Conservation (phyloP, 2,888 invertebrate genomes). For the Panopea generosa region DNA sequence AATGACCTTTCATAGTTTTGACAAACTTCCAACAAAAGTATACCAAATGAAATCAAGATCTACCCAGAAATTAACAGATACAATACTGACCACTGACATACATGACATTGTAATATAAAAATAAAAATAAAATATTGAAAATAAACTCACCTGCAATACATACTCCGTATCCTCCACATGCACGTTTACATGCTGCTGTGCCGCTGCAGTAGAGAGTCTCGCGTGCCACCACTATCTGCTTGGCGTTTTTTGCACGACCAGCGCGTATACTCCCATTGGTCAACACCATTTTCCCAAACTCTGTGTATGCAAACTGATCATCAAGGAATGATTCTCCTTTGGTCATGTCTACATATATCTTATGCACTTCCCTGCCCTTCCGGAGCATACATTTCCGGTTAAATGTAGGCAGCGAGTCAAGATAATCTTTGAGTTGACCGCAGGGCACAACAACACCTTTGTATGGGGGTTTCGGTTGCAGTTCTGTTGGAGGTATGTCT, state of each 20-base stretch:
- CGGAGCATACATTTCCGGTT: conserved; percentile 78
- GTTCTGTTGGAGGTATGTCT: background rate
- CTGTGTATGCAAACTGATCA: conserved; percentile 78
- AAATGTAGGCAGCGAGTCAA: conserved; percentile 75
- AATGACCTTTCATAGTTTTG: no score
- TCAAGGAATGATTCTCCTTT: conserved; percentile 79
- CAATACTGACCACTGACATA: no score
- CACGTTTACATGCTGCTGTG: conserved; percentile 76
- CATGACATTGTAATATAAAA: no score
- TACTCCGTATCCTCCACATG: conserved; percentile 77
- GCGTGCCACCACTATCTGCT: conserved; percentile 80
- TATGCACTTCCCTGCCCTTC: conserved; percentile 79
- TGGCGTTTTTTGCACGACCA: conserved; percentile 79
- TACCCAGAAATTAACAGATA: no score
- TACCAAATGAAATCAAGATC: no score
- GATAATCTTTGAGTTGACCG: conserved; percentile 73
- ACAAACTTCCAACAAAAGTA: no score
- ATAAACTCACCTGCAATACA: conserved; percentile 76
- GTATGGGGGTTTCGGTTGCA: conserved; percentile 63
- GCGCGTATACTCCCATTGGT: conserved; percentile 78
- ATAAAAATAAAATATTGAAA: no score
- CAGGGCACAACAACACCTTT: conserved; percentile 79
- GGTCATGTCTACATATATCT: conserved; percentile 78
- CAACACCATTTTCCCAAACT: conserved; percentile 79
- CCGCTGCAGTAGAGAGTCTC: conserved; percentile 81